Base-by-base conservation (phyloP, 2,888 invertebrate genomes). In the Mesorhabditis spiculigera region DNA sequence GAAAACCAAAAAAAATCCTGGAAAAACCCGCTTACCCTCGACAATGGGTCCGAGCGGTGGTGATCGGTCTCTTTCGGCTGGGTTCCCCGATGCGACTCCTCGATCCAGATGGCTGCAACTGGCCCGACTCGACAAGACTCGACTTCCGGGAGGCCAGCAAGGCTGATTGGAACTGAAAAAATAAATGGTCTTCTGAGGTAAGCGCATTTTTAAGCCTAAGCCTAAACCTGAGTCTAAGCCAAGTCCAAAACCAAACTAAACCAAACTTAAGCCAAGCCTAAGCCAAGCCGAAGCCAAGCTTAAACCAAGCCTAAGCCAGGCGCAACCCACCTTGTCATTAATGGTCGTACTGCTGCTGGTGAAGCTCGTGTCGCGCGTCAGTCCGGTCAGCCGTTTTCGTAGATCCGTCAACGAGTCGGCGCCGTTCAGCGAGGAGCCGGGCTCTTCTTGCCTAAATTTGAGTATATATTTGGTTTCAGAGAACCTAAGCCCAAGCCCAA, bases 51-150 rank as follows among this genome's bases (percentile, higher is more conserved):
- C 58, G 0, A 50, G n/a, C 1, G 58, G 58, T 50, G 58, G 58
- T 50, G 58, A 50, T 50, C 58, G 58, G n/a, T n/a, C 58, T 50
- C n/a, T 50, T 50, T n/a, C 58, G 58, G n/a, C n/a, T 50, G 58
- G 8, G 58, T 13, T 50, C 58, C 8, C 8, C 8, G n/a, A 50
- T 10, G 8, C 58, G 58, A 50, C 58, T 50, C 8, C 58, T 10
- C 10, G 58, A 50, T 2, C 10, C 8, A n/a, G 58, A 50, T 50
- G 58, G 58, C n/a, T 50, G 58, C 8, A 50, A n/a, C n/a, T 50
- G 58, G 58, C 58, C 58, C 58, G 58, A 50, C n/a, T 50, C 58
- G 58, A n/a, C 10, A 13, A 13, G 1, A 50, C 58, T 50, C 8
- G 58, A 50, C 8, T n/a, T 10, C 8, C 58, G 58, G n/a, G 58